phyloP scores from a whole-genome alignment of 2,888 invertebrate genomes.

The Drosophila differens region DNA sequence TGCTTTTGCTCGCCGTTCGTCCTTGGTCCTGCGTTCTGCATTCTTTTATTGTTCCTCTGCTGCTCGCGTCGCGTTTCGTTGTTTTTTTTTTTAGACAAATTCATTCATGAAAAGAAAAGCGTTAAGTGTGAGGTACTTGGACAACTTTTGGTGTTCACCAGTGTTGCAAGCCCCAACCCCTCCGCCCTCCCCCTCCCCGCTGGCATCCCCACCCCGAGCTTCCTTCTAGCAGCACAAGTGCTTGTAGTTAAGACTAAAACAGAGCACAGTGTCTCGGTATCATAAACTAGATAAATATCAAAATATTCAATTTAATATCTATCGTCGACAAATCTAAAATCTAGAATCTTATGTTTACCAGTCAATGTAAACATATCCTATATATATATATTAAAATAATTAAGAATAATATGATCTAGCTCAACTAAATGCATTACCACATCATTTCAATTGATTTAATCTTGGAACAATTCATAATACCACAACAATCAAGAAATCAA shows the following conservation, averaged over 20 bases:
- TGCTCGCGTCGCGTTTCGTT: constrained; percentile 41
- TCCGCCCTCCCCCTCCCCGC: too few species aligned
- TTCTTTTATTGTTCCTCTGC: constrained; percentile 76
- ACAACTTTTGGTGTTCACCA: constrained; percentile 74
- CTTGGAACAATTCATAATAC: background rate
- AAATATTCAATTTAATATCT: background rate
- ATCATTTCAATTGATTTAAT: background rate
- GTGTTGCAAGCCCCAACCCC: background rate
- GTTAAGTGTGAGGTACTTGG: constrained; percentile 64
- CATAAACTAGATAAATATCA: background rate
- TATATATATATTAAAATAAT: background rate
- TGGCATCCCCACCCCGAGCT: background rate
- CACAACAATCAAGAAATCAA: background rate
- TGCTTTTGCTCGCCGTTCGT: constrained; percentile 50
- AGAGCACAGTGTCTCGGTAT: constrained; percentile 34
- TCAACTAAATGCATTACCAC: background rate
- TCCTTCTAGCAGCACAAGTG: constrained; percentile 17
- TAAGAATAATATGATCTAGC: background rate
- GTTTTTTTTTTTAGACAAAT: constrained; percentile 54
- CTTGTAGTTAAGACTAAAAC: constrained; percentile 48
- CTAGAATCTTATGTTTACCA: background rate
- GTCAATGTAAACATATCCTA: background rate
- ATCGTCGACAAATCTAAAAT: background rate
- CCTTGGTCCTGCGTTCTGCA: constrained; percentile 57
- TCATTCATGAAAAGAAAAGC: constrained; percentile 76